Percentiles rank a stretch among this genome's conserved stretches.
These are phyloP conservation scores for Lordiphosa stackelbergi DNA, from an alignment of 1,140 invertebrate genomes.

Conservation along the genomic window DNA sequence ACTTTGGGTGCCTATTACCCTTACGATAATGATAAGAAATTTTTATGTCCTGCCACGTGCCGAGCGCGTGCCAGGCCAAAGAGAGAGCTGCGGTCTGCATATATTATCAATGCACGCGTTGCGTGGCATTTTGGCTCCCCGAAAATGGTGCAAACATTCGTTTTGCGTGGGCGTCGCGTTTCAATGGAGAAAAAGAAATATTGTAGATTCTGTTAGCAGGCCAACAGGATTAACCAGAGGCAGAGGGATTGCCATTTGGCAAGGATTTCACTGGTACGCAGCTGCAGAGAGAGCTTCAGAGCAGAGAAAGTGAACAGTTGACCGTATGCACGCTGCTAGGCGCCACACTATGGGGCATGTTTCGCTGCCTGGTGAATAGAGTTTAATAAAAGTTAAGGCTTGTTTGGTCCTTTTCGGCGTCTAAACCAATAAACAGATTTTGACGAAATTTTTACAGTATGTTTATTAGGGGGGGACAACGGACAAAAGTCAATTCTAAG, in stretches of 20 bases:
- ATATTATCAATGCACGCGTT: constrained; percentile 51
- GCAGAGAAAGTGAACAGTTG: constrained; percentile 5
- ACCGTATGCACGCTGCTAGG: constrained; percentile 3
- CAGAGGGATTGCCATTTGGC: neutral
- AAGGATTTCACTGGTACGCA: constrained; percentile 43
- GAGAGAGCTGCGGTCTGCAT: constrained; percentile 36
- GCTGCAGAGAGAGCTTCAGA: constrained; percentile 25
- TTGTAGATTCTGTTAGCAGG: constrained; percentile 73
- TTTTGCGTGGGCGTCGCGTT: constrained; percentile 65
- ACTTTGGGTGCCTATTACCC: constrained; percentile 75
- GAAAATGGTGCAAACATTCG: constrained; percentile 21
- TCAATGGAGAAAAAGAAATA: constrained; percentile 71
- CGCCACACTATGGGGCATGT: neutral
- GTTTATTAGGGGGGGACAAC: no score
- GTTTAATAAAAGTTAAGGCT: neutral
- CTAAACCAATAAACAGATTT: no score
- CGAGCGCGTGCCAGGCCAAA: constrained; percentile 6
- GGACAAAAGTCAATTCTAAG: no score
- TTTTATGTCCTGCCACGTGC: constrained; percentile 52
- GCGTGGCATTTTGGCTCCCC: constrained; percentile 44
- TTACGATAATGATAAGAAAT: constrained; percentile 76
- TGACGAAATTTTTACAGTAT: no score
- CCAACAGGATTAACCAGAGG: constrained; percentile 30
- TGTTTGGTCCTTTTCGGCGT: no score
- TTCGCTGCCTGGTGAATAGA: neutral